These are phyloP conservation scores for Mellivora capensis DNA, from an alignment of 2,113 vertebrate genomes.

Conservation along the genomic window DNA sequence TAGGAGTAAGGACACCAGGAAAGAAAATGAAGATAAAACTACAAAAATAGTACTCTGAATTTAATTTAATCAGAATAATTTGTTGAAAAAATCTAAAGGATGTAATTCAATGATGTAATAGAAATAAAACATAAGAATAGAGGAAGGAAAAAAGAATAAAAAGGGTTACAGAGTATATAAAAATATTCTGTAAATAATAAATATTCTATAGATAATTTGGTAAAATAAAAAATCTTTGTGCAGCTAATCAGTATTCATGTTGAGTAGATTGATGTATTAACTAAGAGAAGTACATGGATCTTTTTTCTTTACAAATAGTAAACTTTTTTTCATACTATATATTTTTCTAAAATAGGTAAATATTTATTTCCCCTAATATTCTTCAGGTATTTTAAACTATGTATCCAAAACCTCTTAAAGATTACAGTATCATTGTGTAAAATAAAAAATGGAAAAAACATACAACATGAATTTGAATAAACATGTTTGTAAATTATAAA, in stretches of 20 bases:
- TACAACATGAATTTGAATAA: neutral
- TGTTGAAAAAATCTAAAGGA: neutral
- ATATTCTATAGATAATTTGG: neutral
- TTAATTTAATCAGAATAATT: neutral
- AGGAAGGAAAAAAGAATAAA: neutral
- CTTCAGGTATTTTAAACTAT: neutral
- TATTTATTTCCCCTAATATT: neutral
- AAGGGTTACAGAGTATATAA: neutral
- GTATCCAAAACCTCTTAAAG: neutral
- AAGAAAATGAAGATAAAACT: neutral
- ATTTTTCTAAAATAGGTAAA: neutral
- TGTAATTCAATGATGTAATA: neutral
- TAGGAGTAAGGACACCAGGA: neutral
- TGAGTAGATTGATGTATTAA: neutral
- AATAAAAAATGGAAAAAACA: neutral
- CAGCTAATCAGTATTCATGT: neutral
- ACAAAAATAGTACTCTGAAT: neutral
- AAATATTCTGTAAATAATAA: neutral
- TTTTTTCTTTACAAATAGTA: neutral
- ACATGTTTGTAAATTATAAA: neutral
- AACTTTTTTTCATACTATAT: neutral
- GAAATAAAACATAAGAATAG: neutral
- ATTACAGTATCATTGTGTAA: neutral
- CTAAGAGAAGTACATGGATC: neutral
- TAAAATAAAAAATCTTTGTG: neutral